phyloP scores from a whole-genome alignment of 2,888 invertebrate genomes.

The Macrophya alboannulata region DNA sequence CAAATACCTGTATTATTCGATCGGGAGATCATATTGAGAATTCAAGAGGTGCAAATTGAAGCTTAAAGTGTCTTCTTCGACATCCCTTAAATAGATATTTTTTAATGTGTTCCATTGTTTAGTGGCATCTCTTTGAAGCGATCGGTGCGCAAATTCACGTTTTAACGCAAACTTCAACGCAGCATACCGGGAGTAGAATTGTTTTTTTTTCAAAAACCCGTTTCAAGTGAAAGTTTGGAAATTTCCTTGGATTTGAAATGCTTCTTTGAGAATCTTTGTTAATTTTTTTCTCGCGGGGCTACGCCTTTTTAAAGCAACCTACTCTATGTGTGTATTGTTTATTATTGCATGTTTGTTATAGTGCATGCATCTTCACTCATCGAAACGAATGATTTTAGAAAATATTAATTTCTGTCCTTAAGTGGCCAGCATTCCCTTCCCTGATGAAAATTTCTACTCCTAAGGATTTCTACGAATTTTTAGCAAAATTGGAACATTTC shows the following conservation, averaged over 20 bases:
- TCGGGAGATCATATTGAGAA: no score
- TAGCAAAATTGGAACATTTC: no score
- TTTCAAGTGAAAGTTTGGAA: background rate
- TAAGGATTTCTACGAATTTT: no score
- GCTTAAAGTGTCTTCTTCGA: background rate
- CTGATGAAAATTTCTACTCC: no score
- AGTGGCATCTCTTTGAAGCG: background rate
- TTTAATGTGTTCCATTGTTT: background rate
- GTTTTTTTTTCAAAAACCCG: background rate
- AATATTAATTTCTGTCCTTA: no score
- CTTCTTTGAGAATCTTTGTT: background rate
- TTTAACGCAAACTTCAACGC: background rate
- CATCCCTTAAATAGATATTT: background rate
- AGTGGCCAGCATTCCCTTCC: no score
- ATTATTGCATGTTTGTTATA: background rate
- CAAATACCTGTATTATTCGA: no score
- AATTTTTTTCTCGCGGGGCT: background rate
- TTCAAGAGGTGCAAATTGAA: background rate
- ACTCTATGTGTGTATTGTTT: no score
- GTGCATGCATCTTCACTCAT: no score
- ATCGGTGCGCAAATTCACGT: background rate
- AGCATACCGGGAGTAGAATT: background rate
- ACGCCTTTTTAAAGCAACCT: background rate
- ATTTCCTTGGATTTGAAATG: background rate
- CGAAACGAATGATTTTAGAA: no score